These are phyloP conservation scores for Berghia stephanieae DNA, from an alignment of 1,140 invertebrate species.

Conservation along the genomic window DNA sequence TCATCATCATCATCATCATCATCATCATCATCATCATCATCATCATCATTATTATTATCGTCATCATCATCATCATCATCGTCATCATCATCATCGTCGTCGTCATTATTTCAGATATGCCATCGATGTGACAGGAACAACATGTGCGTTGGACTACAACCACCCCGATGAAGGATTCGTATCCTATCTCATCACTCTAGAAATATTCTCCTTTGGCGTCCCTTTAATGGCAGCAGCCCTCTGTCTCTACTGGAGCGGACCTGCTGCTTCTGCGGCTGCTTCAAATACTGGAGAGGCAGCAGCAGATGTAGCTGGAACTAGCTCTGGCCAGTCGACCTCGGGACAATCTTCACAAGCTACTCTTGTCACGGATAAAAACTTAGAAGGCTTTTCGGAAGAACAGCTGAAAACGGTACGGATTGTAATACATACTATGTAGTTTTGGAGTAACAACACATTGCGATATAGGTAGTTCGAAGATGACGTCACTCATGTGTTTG, in stretches of 20 bases:
- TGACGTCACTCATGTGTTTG: too few species aligned
- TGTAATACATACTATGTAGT: not conserved
- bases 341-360: not conserved
- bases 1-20: not conserved
- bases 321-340: not conserved
- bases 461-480: too few species aligned
- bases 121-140: slow-evolving; percentile 43
- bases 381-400: slow-evolving; percentile 37
- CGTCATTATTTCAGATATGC: slow-evolving; percentile 39
- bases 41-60: not conserved
- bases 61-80: not conserved
- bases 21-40: too few species aligned
- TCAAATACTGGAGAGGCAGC: not conserved
- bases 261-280: not conserved
- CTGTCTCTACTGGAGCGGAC: slow-evolving; percentile 28
- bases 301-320: not conserved
- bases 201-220: slow-evolving; percentile 31
- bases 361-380: not conserved
- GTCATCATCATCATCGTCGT: not conserved
- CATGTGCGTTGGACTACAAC: slow-evolving; percentile 50
- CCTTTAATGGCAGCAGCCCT: slow-evolving; percentile 33
- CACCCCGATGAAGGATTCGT: slow-evolving; percentile 42
- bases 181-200: slow-evolving; percentile 42
- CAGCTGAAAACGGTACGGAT: slow-evolving; percentile 41
- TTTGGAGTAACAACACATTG: too few species aligned